These are phyloP conservation scores for Porites rus DNA, from an alignment of 92 coral and sea anemone species.

Conservation along the genomic window DNA sequence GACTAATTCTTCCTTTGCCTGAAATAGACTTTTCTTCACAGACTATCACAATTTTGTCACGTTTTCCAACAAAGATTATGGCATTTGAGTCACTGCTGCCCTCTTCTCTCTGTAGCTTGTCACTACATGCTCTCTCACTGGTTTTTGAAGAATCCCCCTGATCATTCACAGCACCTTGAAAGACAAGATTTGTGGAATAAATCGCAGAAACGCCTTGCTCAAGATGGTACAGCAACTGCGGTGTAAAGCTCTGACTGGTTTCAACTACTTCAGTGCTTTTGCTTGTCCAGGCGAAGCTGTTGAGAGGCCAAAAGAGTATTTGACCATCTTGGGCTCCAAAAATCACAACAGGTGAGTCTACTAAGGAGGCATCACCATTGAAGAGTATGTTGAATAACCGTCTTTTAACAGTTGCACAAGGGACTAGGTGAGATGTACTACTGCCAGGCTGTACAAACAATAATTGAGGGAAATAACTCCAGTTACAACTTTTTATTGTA, in stretches of 20 bases:
- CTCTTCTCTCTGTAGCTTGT: background rate
- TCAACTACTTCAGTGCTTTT: background rate
- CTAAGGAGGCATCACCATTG: slow-evolving; percentile 37
- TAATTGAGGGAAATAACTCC: background rate
- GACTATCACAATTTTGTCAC: slow-evolving; percentile 62
- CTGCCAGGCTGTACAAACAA: slow-evolving; percentile 18
- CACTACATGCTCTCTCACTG: background rate
- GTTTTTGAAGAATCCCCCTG: background rate
- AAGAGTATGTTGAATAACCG: slow-evolving; percentile 53
- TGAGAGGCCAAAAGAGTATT: slow-evolving; percentile 41
- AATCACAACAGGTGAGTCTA: slow-evolving; percentile 47
- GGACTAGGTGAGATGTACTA: background rate
- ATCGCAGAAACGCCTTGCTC: slow-evolving; percentile 62
- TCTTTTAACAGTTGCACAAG: slow-evolving; percentile 28
- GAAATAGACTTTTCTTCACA: slow-evolving; percentile 4
- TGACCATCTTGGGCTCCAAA: slow-evolving; percentile 59
- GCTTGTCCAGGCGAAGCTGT: slow-evolving; percentile 7
- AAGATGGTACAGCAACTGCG: slow-evolving; percentile 51
- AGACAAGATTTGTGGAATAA: slow-evolving; percentile 35
- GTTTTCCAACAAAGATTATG: slow-evolving; percentile 59
- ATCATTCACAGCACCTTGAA: background rate
- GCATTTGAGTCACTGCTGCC: slow-evolving; percentile 29
- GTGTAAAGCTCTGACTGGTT: slow-evolving; percentile 4
- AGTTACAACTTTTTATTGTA: background rate
- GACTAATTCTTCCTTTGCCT: background rate